phyloP scores from a whole-genome alignment of 2,797 vertebrate genomes.

The Lutjanus campechanus region DNA sequence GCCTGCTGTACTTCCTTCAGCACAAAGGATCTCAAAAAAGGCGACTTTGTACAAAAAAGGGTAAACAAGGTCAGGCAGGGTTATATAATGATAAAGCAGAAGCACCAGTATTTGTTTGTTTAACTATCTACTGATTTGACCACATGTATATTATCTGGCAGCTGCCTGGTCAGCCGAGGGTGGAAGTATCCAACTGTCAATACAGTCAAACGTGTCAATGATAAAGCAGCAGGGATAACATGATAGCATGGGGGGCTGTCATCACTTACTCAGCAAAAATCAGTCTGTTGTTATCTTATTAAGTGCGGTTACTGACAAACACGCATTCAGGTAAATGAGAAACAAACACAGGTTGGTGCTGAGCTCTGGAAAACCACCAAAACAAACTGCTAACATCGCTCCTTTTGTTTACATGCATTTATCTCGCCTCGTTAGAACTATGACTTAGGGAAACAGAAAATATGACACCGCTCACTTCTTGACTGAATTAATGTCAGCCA shows the following conservation, averaged over 20 bases:
- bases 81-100: neutral
- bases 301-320: neutral
- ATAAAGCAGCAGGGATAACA: neutral
- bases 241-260: neutral
- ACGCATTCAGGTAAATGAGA: neutral
- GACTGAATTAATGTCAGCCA: fast-evolving
- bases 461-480: fast-evolving
- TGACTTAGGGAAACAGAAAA: too few relatives aligned
- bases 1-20: neutral
- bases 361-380: neutral
- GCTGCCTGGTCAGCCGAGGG: neutral
- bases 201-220: neutral
- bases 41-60: neutral
- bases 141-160: too few relatives aligned
- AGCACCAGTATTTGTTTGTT: too few relatives aligned
- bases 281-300: neutral
- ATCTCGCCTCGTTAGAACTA: fast-evolving
- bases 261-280: conserved; percentile 12
- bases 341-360: neutral
- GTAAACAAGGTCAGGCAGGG: too few relatives aligned
- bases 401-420: conserved; percentile 1
- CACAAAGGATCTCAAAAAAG: too few relatives aligned
- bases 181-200: neutral
- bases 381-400: neutral
- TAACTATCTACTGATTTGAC: too few relatives aligned